These are phyloP conservation scores for Aplochiton taeniatus DNA, from an alignment of 2,797 vertebrate genomes.

Conservation along the genomic window DNA sequence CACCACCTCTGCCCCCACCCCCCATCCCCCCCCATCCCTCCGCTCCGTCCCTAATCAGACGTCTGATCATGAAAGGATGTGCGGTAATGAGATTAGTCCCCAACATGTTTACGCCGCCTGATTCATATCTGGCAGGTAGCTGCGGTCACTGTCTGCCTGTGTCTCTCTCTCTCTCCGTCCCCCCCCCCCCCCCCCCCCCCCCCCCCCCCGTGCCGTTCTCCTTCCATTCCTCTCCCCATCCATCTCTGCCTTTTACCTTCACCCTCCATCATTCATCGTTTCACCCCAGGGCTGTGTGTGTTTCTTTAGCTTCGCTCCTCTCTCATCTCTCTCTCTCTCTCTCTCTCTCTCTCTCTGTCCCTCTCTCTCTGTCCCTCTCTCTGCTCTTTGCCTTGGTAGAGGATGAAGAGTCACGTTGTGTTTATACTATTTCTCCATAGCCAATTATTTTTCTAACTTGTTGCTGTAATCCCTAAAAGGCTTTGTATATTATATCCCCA, in stretches of 20 bases:
- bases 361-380: slow-evolving; percentile 10
- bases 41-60: slow-evolving; percentile 56
- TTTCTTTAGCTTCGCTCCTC: no score
- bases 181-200: slow-evolving; percentile 39
- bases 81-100: slow-evolving; percentile 71
- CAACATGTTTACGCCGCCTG: slow-evolving; percentile 69
- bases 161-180: slow-evolving; percentile 41
- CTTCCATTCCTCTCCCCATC: no score
- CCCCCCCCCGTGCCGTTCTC: slow-evolving; percentile 43
- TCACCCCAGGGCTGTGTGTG: no score
- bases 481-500: no score
- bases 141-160: slow-evolving; percentile 6
- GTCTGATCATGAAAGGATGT: slow-evolving; percentile 54
- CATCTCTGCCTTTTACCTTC: slow-evolving; percentile 20
- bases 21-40: slow-evolving; percentile 4
- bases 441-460: no score
- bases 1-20: neutral
- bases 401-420: neutral
- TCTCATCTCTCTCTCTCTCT: no score
- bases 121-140: slow-evolving; percentile 56
- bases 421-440: slow-evolving; percentile 2
- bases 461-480: no score
- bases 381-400: no score
- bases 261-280: slow-evolving; percentile 19
- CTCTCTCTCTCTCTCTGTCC: neutral